A percentile compares a stretch with the other conserved stretches of the same genome.
Evolutionary conservation across 2,888 invertebrate genomes (phyloP).

Genomic region (Hemistola chrysoprasaria): DNA sequence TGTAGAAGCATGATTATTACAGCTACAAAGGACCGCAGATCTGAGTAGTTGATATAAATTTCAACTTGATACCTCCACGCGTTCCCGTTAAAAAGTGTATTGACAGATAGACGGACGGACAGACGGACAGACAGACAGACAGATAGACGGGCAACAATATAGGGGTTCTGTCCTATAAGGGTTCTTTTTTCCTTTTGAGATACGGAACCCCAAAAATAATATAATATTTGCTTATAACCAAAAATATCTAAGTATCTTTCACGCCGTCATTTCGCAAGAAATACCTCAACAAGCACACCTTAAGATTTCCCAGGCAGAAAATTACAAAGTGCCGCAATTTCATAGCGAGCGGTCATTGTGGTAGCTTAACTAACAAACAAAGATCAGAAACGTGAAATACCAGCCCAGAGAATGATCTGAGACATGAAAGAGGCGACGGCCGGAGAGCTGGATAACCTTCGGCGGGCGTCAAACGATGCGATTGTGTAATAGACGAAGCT

Average conservation of each 20-base stretch:
- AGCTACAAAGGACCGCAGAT: no score
- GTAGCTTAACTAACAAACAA: slow-evolving; percentile 37
- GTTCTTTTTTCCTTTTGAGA: no score
- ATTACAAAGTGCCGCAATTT: slow-evolving; percentile 35
- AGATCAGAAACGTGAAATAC: slow-evolving; percentile 65
- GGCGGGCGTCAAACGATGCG: slow-evolving; percentile 58
- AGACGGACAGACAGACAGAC: no score
- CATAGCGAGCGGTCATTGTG: slow-evolving; percentile 28
- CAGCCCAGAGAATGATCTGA: slow-evolving; percentile 32
- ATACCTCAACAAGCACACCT: slow-evolving; percentile 17
- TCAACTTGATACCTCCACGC: no score
- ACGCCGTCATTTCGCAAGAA: slow-evolving; percentile 14
- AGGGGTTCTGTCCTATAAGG: no score
- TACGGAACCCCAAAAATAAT: no score
- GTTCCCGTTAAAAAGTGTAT: no score
- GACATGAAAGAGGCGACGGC: slow-evolving; percentile 26
- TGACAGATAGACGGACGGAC: no score
- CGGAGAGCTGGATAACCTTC: slow-evolving; percentile 58
- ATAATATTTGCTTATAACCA: no score
- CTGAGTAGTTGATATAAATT: no score
- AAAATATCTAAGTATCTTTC: not conserved
- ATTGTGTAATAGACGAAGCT: slow-evolving; percentile 63
- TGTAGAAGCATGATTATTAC: no score
- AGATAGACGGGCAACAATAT: no score
- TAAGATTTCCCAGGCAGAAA: slow-evolving; percentile 15